A percentile compares a stretch with the other conserved stretches of the same genome.
Conservation (phyloP, 1,140 invertebrate genomes). For the Drosophila suzukii region DNA sequence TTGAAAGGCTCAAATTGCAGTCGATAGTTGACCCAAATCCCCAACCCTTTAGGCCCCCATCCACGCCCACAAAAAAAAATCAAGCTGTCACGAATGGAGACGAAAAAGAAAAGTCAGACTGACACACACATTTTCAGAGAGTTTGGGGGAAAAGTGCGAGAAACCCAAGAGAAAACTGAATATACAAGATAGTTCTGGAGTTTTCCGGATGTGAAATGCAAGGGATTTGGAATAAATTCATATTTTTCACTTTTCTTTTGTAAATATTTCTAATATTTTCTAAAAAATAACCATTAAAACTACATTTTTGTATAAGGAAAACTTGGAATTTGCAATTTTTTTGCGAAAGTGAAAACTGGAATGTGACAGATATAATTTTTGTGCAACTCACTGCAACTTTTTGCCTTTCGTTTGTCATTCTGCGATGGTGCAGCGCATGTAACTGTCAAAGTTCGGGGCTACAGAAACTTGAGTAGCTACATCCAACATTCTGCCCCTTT, state of each 20-base stretch:
- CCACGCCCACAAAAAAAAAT: constrained; percentile 8
- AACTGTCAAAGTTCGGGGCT: constrained; percentile 60
- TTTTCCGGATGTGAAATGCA: background rate
- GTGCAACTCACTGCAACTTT: constrained; percentile 45
- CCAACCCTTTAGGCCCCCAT: background rate
- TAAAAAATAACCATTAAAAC: no score
- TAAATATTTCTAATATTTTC: no score
- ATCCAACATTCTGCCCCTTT: constrained; percentile 18
- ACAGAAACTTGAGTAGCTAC: constrained; percentile 47
- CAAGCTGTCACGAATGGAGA: constrained; percentile 57
- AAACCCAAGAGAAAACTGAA: constrained; percentile 9
- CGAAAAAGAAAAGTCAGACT: constrained; percentile 26
- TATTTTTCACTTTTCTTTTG: no score
- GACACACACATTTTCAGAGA: constrained; percentile 16
- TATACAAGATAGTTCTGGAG: background rate
- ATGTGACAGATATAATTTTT: constrained; percentile 13
- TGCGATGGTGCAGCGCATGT: constrained; percentile 62
- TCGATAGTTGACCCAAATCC: constrained; percentile 79
- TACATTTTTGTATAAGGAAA: no score
- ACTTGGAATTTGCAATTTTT: background rate
- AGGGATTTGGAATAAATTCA: background rate
- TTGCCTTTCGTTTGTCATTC: constrained; percentile 51
- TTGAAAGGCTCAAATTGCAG: constrained; percentile 69
- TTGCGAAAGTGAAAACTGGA: background rate
- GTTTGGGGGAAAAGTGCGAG: constrained; percentile 10